Percentiles rank a stretch among this genome's conserved stretches.
These are phyloP conservation scores for Ichneumon xanthorius DNA, from an alignment of 2,888 invertebrate genomes.

Conservation along the genomic window DNA sequence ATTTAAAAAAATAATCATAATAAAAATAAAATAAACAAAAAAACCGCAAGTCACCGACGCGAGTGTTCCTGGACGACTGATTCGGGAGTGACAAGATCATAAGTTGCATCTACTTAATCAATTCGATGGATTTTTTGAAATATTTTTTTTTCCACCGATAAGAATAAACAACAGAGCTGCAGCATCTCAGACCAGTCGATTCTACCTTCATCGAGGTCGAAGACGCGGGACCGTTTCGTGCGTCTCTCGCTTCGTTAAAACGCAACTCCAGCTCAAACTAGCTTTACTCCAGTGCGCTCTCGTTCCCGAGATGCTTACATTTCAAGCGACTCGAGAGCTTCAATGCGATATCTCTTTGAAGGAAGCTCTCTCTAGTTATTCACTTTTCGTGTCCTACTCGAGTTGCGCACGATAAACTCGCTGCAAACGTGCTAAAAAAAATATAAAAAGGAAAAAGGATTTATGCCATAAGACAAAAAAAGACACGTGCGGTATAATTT, in stretches of 20 bases:
- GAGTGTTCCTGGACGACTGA: slow-evolving; percentile 47
- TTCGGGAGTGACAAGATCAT: slow-evolving; percentile 35
- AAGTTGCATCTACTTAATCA: slow-evolving; percentile 43
- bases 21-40: background rate
- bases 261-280: background rate
- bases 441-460: background rate
- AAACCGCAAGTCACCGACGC: slow-evolving; percentile 25
- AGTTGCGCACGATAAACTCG: background rate
- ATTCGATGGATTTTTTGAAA: background rate
- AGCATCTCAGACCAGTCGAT: slow-evolving; percentile 24
- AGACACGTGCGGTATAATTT: background rate
- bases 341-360: background rate
- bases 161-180: slow-evolving; percentile 15
- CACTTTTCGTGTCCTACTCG: background rate
- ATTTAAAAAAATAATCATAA: slow-evolving; percentile 33
- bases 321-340: background rate
- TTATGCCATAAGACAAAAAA: background rate
- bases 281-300: background rate
- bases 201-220: slow-evolving; percentile 55
- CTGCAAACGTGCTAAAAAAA: background rate
- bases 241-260: background rate
- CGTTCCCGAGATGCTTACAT: background rate
- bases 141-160: slow-evolving; percentile 4
- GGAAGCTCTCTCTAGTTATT: background rate
- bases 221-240: slow-evolving; percentile 17